These are phyloP conservation scores for Zoanthus sociatus DNA, from an alignment of 92 coral and sea anemone species.

Conservation along the genomic window DNA sequence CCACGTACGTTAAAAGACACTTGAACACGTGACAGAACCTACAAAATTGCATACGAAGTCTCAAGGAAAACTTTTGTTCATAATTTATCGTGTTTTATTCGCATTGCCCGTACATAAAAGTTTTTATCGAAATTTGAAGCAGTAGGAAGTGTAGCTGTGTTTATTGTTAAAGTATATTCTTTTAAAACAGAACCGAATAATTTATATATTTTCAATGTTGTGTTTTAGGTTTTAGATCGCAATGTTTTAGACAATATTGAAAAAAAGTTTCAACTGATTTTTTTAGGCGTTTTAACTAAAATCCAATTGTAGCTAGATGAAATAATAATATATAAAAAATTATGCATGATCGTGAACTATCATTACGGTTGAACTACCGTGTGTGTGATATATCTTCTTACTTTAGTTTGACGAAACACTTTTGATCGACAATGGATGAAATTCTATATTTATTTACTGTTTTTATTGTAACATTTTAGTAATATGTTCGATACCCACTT, in stretches of 20 bases:
- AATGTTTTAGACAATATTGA: neutral
- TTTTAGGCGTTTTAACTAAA: neutral
- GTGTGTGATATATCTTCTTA: conserved; percentile 21
- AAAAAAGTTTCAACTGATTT: conserved; percentile 20
- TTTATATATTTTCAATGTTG: neutral
- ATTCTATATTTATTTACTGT: conserved; percentile 30
- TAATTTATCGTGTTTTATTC: conserved; percentile 2
- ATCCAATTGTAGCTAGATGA: neutral
- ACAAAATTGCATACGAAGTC: conserved; percentile 21
- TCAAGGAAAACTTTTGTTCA: neutral
- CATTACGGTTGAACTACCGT: conserved; percentile 9
- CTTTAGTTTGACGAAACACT: neutral
- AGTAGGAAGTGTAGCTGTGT: neutral
- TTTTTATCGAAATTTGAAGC: neutral
- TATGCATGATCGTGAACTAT: conserved; percentile 6
- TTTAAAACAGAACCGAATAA: conserved; percentile 5
- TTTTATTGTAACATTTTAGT: conserved; percentile 18
- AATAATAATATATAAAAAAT: neutral
- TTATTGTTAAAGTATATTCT: conserved; percentile 23
- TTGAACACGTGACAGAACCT: conserved; percentile 15
- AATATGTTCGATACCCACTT: neutral
- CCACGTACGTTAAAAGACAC: neutral
- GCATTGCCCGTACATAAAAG: neutral
- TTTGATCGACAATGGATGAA: neutral
- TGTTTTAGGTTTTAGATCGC: neutral